A percentile compares a stretch with the other conserved stretches of the same genome.
Evolutionary conservation across 2,113 vertebrate genomes (phyloP).

Genomic region (Rallus limicola): DNA sequence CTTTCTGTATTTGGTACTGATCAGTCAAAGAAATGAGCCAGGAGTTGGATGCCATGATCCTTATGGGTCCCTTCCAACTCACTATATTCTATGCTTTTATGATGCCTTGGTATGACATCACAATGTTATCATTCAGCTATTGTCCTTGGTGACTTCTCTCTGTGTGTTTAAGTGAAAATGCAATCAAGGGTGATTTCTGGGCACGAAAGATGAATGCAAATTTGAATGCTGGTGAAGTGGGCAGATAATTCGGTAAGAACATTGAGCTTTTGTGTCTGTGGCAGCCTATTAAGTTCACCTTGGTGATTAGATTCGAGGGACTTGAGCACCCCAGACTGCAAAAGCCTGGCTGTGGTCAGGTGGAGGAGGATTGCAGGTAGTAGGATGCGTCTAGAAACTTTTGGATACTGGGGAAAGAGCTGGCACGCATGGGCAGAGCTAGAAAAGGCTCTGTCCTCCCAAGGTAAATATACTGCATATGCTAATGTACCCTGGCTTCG

Average conservation of each 20-base stretch:
- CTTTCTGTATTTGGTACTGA: not conserved
- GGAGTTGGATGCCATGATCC: too few species aligned
- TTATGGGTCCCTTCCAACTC: too few species aligned
- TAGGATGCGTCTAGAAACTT: not conserved
- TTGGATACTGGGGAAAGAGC: rapidly evolving
- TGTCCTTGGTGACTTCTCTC: not conserved
- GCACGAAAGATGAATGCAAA: not conserved
- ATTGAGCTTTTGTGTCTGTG: not conserved
- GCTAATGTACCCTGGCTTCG: not conserved
- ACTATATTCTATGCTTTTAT: too few species aligned
- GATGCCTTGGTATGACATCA: not conserved
- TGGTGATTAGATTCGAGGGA: not conserved
- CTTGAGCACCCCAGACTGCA: not conserved
- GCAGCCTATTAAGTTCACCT: not conserved
- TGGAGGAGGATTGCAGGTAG: not conserved
- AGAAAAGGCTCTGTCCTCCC: not conserved
- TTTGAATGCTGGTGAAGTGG: not conserved
- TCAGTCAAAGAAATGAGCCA: not conserved
- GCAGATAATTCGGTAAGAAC: not conserved
- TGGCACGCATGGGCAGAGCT: not conserved
- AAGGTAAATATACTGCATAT: not conserved
- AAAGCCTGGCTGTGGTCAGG: not conserved
- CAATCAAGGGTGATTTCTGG: not conserved
- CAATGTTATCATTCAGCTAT: not conserved
- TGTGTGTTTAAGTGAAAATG: not conserved